These are phyloP conservation scores for Parasteatoda tepidariorum DNA, from an alignment of 1,140 invertebrate genomes.

Conservation along the genomic window DNA sequence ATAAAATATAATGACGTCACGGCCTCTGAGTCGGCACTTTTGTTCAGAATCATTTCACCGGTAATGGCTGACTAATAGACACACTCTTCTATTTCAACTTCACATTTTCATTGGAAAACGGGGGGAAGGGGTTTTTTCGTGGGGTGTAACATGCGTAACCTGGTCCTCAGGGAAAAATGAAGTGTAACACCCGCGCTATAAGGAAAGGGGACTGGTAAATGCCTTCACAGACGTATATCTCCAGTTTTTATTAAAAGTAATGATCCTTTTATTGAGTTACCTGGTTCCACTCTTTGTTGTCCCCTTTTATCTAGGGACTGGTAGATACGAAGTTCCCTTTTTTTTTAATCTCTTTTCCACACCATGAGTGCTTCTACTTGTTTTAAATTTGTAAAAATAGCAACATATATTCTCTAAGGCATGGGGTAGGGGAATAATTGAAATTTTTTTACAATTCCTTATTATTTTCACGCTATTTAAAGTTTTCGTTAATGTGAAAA, in stretches of 20 bases:
- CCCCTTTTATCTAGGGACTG: too few relatives aligned
- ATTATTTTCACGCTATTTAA: too few relatives aligned
- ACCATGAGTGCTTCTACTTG: too few relatives aligned
- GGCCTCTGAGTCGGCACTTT: slow-evolving; percentile 51
- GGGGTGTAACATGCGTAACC: neutral
- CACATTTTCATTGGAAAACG: neutral
- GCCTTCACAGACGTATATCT: neutral
- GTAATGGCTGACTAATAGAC: slow-evolving; percentile 59
- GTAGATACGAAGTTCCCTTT: too few relatives aligned
- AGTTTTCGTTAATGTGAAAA: too few relatives aligned
- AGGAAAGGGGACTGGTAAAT: neutral
- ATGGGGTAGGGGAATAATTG: too few relatives aligned
- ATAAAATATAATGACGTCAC: slow-evolving; percentile 31
- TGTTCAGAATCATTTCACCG: slow-evolving; percentile 29
- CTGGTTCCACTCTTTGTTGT: too few relatives aligned
- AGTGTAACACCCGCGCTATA: neutral
- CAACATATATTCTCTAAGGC: too few relatives aligned
- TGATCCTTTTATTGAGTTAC: neutral
- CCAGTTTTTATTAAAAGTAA: neutral
- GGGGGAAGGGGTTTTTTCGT: neutral
- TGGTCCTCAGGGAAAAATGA: neutral
- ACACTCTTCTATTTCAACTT: slow-evolving; percentile 13
- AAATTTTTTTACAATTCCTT: too few relatives aligned
- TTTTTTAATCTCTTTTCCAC: too few relatives aligned
- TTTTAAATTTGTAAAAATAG: too few relatives aligned